Conservation (phyloP, 2,113 vertebrate genomes). For the Onychostruthus taczanowskii region DNA sequence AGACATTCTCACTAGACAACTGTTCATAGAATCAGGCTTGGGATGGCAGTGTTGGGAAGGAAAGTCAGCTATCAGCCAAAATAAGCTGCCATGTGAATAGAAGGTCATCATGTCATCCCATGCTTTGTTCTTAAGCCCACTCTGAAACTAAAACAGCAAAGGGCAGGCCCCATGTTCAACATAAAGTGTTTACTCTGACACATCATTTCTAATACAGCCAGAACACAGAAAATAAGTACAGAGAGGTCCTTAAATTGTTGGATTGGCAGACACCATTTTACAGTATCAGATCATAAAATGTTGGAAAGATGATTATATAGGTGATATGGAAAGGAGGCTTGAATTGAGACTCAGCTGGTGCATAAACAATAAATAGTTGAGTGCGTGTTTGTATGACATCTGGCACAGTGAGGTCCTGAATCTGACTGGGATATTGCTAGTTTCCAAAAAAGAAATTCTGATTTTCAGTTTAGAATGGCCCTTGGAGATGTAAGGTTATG, state of each 20-base stretch:
- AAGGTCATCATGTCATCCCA: neutral
- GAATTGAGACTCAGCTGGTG: neutral
- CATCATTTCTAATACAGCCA: neutral
- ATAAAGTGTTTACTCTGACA: neutral
- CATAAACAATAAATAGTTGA: neutral
- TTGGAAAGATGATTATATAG: neutral
- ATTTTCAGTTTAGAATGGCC: neutral
- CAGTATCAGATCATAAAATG: neutral
- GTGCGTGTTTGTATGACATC: fast-evolving
- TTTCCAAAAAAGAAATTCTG: neutral
- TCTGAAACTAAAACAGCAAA: neutral
- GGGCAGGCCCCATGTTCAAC: neutral
- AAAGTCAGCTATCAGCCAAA: neutral
- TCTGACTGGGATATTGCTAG: neutral
- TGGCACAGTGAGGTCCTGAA: neutral
- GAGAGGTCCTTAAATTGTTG: neutral
- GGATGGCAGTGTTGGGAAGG: neutral
- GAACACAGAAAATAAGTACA: neutral
- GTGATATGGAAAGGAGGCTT: neutral
- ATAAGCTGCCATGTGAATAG: neutral
- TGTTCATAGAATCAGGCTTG: neutral
- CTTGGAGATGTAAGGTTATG: neutral
- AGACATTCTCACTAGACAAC: neutral
- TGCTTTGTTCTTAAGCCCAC: neutral
- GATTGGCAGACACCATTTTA: neutral